These are phyloP conservation scores for Eulemur albifrons DNA, from an alignment of 2,797 vertebrate species.

Conservation along the genomic window DNA sequence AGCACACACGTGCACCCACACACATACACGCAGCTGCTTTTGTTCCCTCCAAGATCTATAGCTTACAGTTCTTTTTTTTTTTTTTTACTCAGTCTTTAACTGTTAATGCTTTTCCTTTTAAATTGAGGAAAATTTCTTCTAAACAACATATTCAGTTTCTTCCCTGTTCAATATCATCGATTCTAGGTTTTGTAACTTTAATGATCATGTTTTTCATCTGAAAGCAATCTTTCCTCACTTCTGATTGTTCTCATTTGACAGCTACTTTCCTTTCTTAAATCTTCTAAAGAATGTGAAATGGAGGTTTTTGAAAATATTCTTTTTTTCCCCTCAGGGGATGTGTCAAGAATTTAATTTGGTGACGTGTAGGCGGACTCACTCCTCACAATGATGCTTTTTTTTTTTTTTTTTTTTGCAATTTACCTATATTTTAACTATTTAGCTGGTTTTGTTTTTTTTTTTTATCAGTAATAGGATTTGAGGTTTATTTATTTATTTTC, in stretches of 20 bases:
- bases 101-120: not conserved
- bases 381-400: rapidly evolving
- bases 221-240: not conserved
- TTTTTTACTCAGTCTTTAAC: not conserved
- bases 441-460: too few species aligned
- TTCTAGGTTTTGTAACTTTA: not conserved
- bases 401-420: not conserved
- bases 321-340: too few species aligned
- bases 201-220: not conserved
- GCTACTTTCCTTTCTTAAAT: not conserved
- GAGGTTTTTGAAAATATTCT: too few species aligned
- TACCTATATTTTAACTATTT: not conserved
- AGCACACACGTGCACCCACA: too few species aligned
- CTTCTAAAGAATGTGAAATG: not conserved
- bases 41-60: rapidly evolving
- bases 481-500: rapidly evolving
- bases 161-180: not conserved
- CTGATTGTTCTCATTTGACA: not conserved
- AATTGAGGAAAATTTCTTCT: not conserved
- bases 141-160: not conserved
- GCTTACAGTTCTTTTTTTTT: not conserved
- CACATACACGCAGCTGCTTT: not conserved
- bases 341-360: not conserved
- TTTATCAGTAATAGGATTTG: not conserved
- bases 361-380: too few species aligned